Base-by-base conservation (phyloP, 1,140 invertebrate genomes). In the Maniola jurtina region DNA sequence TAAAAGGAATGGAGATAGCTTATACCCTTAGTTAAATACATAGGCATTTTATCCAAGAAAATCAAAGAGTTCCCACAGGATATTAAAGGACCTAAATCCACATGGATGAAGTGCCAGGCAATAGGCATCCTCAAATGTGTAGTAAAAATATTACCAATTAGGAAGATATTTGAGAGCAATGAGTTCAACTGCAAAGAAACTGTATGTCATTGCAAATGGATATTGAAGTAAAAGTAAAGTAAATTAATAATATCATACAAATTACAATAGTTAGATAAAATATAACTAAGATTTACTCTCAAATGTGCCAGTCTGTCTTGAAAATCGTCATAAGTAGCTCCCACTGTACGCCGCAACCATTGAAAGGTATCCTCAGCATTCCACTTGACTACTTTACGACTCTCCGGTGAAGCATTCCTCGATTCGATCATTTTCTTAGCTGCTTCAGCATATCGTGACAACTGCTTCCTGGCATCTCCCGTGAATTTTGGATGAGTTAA, bases 311-410 rank as follows among this genome's bases (percentile, higher is more conserved):
- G 81, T 80, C 95, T 92, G 76, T 96, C 96, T 89, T 97, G 96
- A 88, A 97, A 98, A 92, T 99, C 98, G 88, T 99, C 98, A 91
- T 98, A 99, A 1, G 97, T 97, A 25, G 97, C 97, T 55, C 97
- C 98, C n/a, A 98, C 95, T 11, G 97, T 98, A 82, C 96, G 94
- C 81, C 98, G 93, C 34, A 99, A 85, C 98, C 98, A 99, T 71
- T 96, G 95, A 89, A 99, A 99, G 2, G 97, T 99, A 76, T 99
- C 98, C 83, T 99, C 98, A 0, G 97, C 98, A 92, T 99, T 98
- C 98, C 98, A 99, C 88, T 99, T 99, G 0, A 99, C 98, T 6
- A 99, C 96, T 91, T 99, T 99, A 67, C 98, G 92, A 80, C 97
- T 98, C 82, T 99, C 97, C 0, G 97, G 94, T n/a, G 97, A 95